A percentile compares a stretch with the other conserved stretches of the same genome.
Evolutionary conservation across 2,113 vertebrate species (phyloP).

Genomic region (Microcebus murinus): DNA sequence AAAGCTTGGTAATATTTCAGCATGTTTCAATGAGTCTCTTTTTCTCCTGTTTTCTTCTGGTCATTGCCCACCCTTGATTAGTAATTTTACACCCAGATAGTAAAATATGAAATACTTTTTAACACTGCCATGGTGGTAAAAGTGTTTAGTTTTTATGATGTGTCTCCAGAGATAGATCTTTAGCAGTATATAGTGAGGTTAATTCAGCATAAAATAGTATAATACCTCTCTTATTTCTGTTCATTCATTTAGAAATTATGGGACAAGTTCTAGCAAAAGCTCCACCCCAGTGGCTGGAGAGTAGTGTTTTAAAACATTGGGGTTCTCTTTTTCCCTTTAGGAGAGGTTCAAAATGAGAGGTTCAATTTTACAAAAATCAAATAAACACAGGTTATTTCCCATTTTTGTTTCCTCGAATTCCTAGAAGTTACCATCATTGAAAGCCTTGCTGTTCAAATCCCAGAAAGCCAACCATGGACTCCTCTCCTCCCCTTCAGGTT

Average conservation of each 20-base stretch:
- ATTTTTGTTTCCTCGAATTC: constrained; percentile 22
- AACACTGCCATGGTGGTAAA: constrained; percentile 71
- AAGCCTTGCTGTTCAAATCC: not conserved
- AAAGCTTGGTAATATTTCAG: constrained; percentile 46
- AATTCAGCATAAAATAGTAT: constrained; percentile 81
- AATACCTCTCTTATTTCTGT: constrained; percentile 78
- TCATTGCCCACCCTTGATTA: constrained; percentile 64
- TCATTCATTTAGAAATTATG: constrained; percentile 78
- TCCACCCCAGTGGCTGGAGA: constrained; percentile 1
- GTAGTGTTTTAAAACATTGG: constrained; percentile 34
- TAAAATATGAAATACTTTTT: constrained; percentile 77
- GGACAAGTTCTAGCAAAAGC: constrained; percentile 52
- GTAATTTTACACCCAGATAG: constrained; percentile 75
- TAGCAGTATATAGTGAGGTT: constrained; percentile 75
- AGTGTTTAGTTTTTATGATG: constrained; percentile 72
- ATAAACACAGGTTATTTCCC: constrained; percentile 18
- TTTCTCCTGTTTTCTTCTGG: constrained; percentile 70
- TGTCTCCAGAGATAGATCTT: constrained; percentile 76
- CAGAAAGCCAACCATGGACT: not conserved
- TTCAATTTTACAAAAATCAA: constrained; percentile 34
- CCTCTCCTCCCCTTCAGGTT: not conserved
- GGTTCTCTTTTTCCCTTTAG: constrained; percentile 28
- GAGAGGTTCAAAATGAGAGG: not conserved
- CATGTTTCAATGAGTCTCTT: constrained; percentile 54
- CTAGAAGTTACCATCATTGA: not conserved